Evolutionary conservation across 1,140 invertebrate species (phyloP), one percentile per base, ranked within the genome.

Genomic region (Aethina tumida): DNA sequence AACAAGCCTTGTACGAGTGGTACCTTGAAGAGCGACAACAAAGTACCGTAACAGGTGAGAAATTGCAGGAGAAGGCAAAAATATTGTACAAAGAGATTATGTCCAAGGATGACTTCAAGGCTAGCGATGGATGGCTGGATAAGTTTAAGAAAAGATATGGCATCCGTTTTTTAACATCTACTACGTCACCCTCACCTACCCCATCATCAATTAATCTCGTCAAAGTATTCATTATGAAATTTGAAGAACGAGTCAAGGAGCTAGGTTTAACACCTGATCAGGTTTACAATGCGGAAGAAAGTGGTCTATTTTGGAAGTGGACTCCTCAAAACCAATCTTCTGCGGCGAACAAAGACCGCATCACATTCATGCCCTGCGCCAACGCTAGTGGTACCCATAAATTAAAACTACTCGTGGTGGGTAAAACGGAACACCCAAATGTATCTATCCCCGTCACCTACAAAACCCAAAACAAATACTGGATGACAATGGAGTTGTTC

Each of bases 371-470:
- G 46, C 38, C 44, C 12, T 61, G 58, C 47, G 34, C 51, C 28
- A 64, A 62, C 45, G 52, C 58, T 31, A 35, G 45, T 43, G 59
- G 56, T 29, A 55, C 40, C 9, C 56, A 59, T 39, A 58, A 61
- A 50, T 32, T 62, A 17, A 32, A 50, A 36, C 36, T 58, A 12
- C 21, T 44, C n/a, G 41, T 59, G 9, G 52, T 62, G 27, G 56
- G 53, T 4, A 61, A 59, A 53, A 15, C 41, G n/a, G 50, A 57
- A 45, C 56, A 55, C 32, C 53, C 56, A 31, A 45, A 30, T 15
- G 14, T 26, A 16, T 7, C n/a, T 17, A 47, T 59, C 44, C 58
- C 54, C 41, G 53, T 60, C 37, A 43, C 46, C 27, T 57, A 58
- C 43, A 49, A 51, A 14, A 34, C 35, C 35, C 53, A 56, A 54